Evolutionary conservation across 2,797 vertebrate genomes (phyloP), one percentile per base, ranked within the genome.

Genomic region (Eulemur coronatus): DNA sequence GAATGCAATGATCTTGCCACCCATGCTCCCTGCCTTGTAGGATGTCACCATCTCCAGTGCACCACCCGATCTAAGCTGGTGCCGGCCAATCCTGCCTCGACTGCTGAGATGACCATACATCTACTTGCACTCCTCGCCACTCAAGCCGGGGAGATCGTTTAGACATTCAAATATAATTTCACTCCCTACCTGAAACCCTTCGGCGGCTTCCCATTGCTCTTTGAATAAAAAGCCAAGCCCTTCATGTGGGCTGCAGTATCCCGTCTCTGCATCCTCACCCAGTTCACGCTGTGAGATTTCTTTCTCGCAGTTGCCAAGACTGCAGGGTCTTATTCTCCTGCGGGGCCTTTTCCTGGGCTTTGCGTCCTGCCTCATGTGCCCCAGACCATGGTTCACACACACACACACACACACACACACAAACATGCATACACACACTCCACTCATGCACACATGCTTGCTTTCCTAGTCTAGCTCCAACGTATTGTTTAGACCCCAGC

Each of bases 191-290:
- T 80, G 20, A n/a, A 70, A 9, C 35, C 2, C 3, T 13, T 61
- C 22, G 26, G 48, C 20, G 10, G 2, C 30, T 80, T 55, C 67
- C 11, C 5, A 3, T 57, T 22, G 10, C 35, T 78, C 69, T 72
- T 76, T 46, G 59, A 86, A 43, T n/a, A 17, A 87, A 90, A 35
- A 10, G 13, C 22, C 11, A 1, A n/a, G 24, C 72, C 41, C 10
- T 79, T 30, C 12, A 10, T 0, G 2, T 1, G 17, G 20, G 26
- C 38, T 48, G 9, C 5, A 26, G 11, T 75, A 28, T 3, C 1
- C 2, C 33, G 2, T 57, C 15, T 61, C 46, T 5, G 7, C 0
- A 13, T 30, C 69, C 22, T 72, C 1, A 11, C 48, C 67, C 33
- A n/a, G 70, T 14, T 82, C 43, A 30, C 1, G 22, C 9, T 33